Evolutionary conservation across 2,888 invertebrate species (phyloP).

Genomic region (Sisyra nigra): DNA sequence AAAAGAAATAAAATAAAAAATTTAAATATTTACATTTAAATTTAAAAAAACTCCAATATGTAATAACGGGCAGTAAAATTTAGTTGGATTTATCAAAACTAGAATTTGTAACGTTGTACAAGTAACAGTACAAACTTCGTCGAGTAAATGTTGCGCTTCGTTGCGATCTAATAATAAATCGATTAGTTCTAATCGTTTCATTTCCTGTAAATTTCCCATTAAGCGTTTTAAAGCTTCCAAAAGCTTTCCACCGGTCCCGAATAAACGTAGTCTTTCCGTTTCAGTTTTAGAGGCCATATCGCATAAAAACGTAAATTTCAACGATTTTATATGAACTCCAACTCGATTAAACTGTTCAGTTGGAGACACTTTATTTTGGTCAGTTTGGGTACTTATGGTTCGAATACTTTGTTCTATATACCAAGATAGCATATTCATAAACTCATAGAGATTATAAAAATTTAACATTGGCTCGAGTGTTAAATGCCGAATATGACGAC

Average conservation of each 20-base stretch:
- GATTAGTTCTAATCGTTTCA: conserved; percentile 47
- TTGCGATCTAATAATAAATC: conserved; percentile 58
- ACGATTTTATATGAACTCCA: conserved; percentile 37
- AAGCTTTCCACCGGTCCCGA: conserved; percentile 60
- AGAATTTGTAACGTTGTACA: conserved; percentile 43
- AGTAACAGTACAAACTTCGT: conserved; percentile 50
- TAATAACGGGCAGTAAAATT: conserved; percentile 46
- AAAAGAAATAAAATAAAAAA: no score
- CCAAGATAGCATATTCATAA: conserved; percentile 66
- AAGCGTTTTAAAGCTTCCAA: conserved; percentile 47
- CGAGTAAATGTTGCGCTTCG: conserved; percentile 53
- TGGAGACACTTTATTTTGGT: conserved; percentile 13
- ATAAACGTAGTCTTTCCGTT: conserved; percentile 42
- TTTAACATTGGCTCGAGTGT: conserved; percentile 58
- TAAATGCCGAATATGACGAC: conserved; percentile 44
- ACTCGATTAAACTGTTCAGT: conserved; percentile 28
- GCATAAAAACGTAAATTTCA: conserved; percentile 60
- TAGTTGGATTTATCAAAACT: conserved; percentile 58
- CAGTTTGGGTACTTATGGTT: not conserved
- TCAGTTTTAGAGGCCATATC: conserved; percentile 48
- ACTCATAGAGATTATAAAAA: conserved; percentile 69
- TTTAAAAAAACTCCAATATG: conserved; percentile 63
- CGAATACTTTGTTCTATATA: conserved; percentile 39
- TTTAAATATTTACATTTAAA: conserved; percentile 46
- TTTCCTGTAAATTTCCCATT: conserved; percentile 43